Base-by-base conservation (phyloP, 1,140 invertebrate genomes). In the Ostrea denselamellosa region DNA sequence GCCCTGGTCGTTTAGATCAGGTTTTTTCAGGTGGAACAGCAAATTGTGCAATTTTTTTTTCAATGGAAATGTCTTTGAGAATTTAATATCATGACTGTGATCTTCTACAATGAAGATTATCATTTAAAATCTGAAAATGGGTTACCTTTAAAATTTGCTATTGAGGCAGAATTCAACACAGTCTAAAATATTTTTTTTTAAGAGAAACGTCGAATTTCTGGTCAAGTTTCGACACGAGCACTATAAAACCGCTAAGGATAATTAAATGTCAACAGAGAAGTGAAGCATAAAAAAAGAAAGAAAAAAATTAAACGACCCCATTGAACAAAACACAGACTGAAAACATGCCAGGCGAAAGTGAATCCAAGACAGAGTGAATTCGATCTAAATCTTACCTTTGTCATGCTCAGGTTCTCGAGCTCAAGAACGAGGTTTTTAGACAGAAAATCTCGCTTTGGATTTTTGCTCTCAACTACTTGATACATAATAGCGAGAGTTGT, bases 401-500 rank as follows among this genome's bases (percentile, higher is more conserved):
- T 83, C 82, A 54, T 83, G 51, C 82, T 52, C 53, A 53, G 51
- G 12, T 44, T 52, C 53, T 83, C 82, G 9, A 83, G 82, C 82
- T 83, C 82, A 53, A 83, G 53, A 52, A 83, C 82, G 8, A 53
- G 44, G 53, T 83, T 83, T 83, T 83, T 52, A 12, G 82, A 52
- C 17, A 83, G 82, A 83, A 83, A 83, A 52, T 54, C 82, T 52
- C 53, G 82, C 44, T 22, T 52, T 52, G 82, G 17, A 22, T 22
- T 83, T 10, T 54, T 52, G 19, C 82, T 83, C 44, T 83, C 82
- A 19, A 83, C 82, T 25, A 83, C 82, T 83, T 83, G 44, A 83
- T 83, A 83, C 82, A 83, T 83, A 77, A 77, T 77, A 77, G 68
- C 28, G 68, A 77, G 68, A 77, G 68, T 77, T 77, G 68, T 77